These are phyloP conservation scores for Tachina lurida DNA, from an alignment of 2,888 invertebrate genomes.

Conservation along the genomic window DNA sequence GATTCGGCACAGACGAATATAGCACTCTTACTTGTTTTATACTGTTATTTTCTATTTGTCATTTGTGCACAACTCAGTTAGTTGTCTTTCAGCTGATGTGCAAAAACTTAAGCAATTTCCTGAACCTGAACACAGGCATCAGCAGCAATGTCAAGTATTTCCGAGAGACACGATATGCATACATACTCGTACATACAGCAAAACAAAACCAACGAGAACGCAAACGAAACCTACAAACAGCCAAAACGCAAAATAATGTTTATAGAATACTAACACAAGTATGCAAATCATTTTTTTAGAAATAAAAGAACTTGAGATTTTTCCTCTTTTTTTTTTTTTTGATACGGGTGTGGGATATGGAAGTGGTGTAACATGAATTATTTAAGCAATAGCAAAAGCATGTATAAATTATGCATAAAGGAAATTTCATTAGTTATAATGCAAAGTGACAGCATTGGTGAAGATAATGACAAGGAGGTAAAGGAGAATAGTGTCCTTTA, in stretches of 20 bases:
- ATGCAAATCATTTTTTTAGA: slow-evolving; percentile 64
- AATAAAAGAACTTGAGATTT: neutral
- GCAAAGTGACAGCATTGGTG: slow-evolving; percentile 5
- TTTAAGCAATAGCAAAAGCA: slow-evolving; percentile 14
- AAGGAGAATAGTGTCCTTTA: neutral
- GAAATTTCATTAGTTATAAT: slow-evolving; percentile 57
- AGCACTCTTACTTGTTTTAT: no score
- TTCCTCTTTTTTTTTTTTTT: no score
- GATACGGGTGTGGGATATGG: neutral
- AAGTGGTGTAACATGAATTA: slow-evolving; percentile 26
- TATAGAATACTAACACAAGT: slow-evolving; percentile 63
- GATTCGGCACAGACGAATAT: no score
- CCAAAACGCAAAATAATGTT: slow-evolving; percentile 55
- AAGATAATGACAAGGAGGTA: neutral
- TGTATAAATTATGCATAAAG: slow-evolving; percentile 27
- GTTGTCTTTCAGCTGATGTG: slow-evolving; percentile 59
- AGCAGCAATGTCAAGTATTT: slow-evolving; percentile 73
- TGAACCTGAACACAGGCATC: slow-evolving; percentile 65
- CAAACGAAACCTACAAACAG: neutral
- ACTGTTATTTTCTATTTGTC: slow-evolving; percentile 56
- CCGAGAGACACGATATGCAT: slow-evolving; percentile 38
- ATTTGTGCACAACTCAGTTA: slow-evolving; percentile 55
- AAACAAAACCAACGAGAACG: slow-evolving; percentile 35
- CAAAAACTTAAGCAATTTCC: slow-evolving; percentile 73
- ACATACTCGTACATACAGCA: slow-evolving; percentile 27